Evolutionary conservation across 2,888 invertebrate genomes (phyloP).

Genomic region (Andrena fulva): DNA sequence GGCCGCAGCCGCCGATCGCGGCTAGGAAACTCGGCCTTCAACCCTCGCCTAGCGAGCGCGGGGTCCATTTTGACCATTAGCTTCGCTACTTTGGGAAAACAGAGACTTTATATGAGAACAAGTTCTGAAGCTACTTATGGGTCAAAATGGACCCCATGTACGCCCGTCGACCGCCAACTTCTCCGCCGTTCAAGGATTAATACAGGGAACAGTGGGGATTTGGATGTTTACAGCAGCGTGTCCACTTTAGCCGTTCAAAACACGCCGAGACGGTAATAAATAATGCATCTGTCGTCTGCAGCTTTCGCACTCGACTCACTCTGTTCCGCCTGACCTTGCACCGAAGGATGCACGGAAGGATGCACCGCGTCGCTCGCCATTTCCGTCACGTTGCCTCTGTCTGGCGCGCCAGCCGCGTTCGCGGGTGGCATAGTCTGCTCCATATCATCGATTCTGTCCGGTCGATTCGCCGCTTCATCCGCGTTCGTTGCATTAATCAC

Average conservation of each 20-base stretch:
- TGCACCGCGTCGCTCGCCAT: conserved; percentile 45
- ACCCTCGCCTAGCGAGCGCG: background rate
- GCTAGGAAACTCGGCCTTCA: no score
- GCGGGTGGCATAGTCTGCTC: conserved; percentile 2
- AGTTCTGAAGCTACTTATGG: no score
- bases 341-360: conserved; percentile 55
- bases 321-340: conserved; percentile 44
- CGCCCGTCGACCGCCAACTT: no score
- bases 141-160: no score
- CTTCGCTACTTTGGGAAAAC: no score
- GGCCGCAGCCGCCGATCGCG: no score
- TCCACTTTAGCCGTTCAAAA: background rate
- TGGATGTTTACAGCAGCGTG: background rate
- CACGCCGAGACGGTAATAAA: conserved; percentile 21
- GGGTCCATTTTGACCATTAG: no score
- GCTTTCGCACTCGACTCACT: background rate
- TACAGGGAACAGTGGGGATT: background rate
- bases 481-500: background rate
- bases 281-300: conserved; percentile 42
- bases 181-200: background rate
- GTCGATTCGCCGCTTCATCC: conserved; percentile 5
- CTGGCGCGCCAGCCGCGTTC: conserved; percentile 36
- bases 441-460: conserved; percentile 10
- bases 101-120: no score
- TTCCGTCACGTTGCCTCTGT: conserved; percentile 59